phyloP scores from a whole-genome alignment of 2,797 vertebrate genomes.

The Momotus momota region DNA sequence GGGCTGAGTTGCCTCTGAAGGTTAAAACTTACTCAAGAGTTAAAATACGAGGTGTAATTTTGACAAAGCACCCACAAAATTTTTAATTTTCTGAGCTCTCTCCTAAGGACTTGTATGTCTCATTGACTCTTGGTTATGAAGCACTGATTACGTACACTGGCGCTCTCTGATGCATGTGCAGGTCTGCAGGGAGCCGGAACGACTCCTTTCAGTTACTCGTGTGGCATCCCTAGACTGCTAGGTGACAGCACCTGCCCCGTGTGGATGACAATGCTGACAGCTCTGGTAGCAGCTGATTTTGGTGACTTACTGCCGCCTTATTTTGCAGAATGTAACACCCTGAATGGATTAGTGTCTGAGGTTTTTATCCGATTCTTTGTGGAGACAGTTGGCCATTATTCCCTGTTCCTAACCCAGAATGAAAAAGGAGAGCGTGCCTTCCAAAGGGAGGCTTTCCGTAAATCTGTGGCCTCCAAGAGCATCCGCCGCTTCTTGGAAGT shows the following conservation, averaged over 20 bases:
- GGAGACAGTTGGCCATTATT: conserved; percentile 98
- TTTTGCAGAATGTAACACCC: conserved; percentile 91
- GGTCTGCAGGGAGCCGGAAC: not conserved
- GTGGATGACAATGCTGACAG: not conserved
- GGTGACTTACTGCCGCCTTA: conserved; percentile 58
- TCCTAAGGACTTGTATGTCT: not conserved
- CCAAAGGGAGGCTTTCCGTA: conserved; percentile 96
- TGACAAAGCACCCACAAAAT: not conserved
- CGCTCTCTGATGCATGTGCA: no score
- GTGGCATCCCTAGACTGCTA: accelerated
- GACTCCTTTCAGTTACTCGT: not conserved
- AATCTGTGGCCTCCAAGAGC: conserved; percentile 97
- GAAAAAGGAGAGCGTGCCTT: conserved; percentile 93
- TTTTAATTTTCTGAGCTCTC: not conserved
- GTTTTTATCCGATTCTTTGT: conserved; percentile 99
- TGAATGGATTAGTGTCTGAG: conserved; percentile 96
- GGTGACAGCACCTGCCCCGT: not conserved
- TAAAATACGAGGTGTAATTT: not conserved
- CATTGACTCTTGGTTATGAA: not conserved
- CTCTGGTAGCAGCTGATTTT: conserved; percentile 14
- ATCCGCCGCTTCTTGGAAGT: conserved; percentile 97
- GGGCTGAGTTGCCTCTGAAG: not conserved
- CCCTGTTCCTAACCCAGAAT: conserved; percentile 93
- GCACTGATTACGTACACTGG: not conserved
- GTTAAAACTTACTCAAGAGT: not conserved